phyloP scores from a whole-genome alignment of 2,113 vertebrate genomes.

The Ibidorhyncha struthersii region DNA sequence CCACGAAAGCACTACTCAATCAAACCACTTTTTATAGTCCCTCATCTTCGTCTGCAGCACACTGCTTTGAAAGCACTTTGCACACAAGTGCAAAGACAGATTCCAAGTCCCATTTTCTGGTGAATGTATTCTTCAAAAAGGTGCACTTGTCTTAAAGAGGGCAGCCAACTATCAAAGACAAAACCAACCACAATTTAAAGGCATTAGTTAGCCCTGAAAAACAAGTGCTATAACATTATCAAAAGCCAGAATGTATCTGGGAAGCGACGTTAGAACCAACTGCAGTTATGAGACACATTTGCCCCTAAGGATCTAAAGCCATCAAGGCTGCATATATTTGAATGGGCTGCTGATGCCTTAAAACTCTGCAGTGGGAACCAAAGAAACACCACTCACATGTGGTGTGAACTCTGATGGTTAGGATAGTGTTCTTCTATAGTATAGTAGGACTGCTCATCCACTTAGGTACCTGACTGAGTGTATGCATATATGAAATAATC shows the following conservation, averaged over 20 bases:
- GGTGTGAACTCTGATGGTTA: not conserved
- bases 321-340: not conserved
- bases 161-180: not conserved
- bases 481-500: not conserved
- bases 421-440: not conserved
- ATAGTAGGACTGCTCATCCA: not conserved
- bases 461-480: not conserved
- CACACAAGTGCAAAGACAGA: not conserved
- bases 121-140: not conserved
- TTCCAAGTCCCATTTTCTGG: not conserved
- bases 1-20: not conserved
- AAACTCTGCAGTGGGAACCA: not conserved
- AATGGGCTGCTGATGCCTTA: not conserved
- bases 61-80: not conserved
- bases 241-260: not conserved
- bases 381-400: not conserved
- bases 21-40: not conserved
- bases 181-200: not conserved
- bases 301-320: not conserved
- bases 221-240: not conserved
- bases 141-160: not conserved
- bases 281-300: not conserved
- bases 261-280: not conserved
- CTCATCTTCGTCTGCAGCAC: not conserved
- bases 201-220: not conserved